A percentile compares a stretch with the other conserved stretches of the same genome.
Conservation (phyloP, 2,113 vertebrate species). For the Cacatua alba region DNA sequence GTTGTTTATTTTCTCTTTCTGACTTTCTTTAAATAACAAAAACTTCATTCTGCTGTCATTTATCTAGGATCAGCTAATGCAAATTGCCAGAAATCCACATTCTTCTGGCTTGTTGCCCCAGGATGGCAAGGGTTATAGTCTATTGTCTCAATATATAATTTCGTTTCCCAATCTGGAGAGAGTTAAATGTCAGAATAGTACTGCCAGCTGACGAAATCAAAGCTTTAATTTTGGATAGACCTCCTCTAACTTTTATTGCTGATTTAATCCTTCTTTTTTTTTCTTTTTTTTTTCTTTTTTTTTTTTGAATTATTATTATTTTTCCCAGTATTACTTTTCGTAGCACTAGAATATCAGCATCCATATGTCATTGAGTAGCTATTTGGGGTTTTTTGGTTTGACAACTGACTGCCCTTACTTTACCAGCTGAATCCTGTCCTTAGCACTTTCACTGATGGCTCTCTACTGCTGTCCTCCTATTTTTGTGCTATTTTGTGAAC, state of each 20-base stretch:
- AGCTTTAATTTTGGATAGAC: background rate
- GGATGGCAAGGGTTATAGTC: background rate
- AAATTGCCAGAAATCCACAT: background rate
- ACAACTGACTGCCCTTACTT: background rate
- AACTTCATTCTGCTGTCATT: background rate
- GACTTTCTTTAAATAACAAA: background rate
- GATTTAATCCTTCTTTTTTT: background rate
- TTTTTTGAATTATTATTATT: background rate
- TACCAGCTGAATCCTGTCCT: background rate
- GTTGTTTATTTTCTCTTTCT: background rate
- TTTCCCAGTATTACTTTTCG: background rate
- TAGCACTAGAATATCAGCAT: background rate
- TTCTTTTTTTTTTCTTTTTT: background rate
- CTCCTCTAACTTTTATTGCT: background rate
- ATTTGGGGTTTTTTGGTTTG: background rate
- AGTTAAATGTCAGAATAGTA: background rate
- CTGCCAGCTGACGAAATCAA: background rate
- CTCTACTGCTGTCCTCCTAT: background rate
- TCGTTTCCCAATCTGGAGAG: background rate
- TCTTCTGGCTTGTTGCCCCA: background rate
- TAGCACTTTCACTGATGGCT: background rate
- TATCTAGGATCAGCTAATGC: background rate
- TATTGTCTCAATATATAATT: background rate
- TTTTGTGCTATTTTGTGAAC: background rate
- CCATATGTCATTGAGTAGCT: background rate